Evolutionary conservation across 1,140 invertebrate species (phyloP), one percentile per base, ranked within the genome.

Genomic region (Pogonomyrmex barbatus): DNA sequence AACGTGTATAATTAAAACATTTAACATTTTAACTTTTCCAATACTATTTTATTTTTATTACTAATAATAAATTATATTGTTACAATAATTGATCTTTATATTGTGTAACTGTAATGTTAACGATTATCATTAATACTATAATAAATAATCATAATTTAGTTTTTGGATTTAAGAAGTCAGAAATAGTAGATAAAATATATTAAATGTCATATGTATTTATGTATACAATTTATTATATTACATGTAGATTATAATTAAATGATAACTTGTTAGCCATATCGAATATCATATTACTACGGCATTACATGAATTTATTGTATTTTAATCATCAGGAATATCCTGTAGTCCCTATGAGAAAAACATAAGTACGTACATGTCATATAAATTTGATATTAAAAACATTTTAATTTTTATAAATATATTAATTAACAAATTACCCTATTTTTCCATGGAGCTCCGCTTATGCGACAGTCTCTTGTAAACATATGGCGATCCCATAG

Each of bases 291-390:
- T 52, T 39, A 68, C 78, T 81, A 39, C 14, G 2, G 9, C 6
- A 1, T 42, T 30, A 42, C 50, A 17, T 71, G 12, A n/a, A 75
- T 60, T 50, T 56, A 45, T 73, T 62, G 9, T 50, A 47, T 45
- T 52, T 73, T 88, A 90, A 10, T 86, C 65, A 60, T 92, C 86
- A 47, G 91, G 90, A 70, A 92, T 73, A 30, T 63, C 68, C 30
- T 89, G 86, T 56, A 89, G 65, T 65, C 82, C 90, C 91, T 92
- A 50, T 14, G 78, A 91, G 12, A 52, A 12, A 52, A 68, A 78
- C 33, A 45, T 52, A 1, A 63, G 52, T 54, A 82, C 30, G 4
- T 52, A 42, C 30, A 42, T 24, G 4, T 62, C n/a, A 56, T 30
- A 12, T 60, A 24, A 24, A 33, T 42, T 14, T 14, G 36, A 50